These are phyloP conservation scores for Percopsis transmontana DNA, from an alignment of 2,113 vertebrate species.

Conservation along the genomic window DNA sequence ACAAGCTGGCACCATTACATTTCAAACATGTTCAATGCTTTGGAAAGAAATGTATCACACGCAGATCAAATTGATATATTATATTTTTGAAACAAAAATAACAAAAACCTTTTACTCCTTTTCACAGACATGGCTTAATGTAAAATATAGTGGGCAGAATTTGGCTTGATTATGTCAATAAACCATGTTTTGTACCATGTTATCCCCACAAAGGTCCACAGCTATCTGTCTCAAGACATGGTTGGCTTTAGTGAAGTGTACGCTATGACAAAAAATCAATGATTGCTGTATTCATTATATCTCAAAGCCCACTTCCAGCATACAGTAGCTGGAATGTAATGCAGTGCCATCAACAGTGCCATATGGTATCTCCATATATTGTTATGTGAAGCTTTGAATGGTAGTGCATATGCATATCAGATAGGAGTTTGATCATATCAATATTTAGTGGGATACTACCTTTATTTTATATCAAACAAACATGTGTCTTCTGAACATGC, in stretches of 20 bases:
- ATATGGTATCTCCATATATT: conserved; percentile 48
- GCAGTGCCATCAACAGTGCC: conserved; percentile 10
- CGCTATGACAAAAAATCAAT: conserved; percentile 34
- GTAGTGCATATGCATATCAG: too few relatives aligned
- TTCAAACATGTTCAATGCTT: conserved; percentile 24
- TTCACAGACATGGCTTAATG: too few relatives aligned
- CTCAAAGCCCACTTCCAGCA: conserved; percentile 5
- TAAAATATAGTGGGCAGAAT: conserved; percentile 4
- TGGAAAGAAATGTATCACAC: conserved; percentile 32
- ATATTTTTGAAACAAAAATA: too few relatives aligned
- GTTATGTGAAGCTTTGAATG: too few relatives aligned
- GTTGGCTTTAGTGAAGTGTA: conserved; percentile 19
- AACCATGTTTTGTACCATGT: conserved; percentile 21
- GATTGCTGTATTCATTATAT: not conserved
- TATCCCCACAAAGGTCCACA: conserved; percentile 23
- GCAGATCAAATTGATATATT: too few relatives aligned
- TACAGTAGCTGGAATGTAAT: not conserved
- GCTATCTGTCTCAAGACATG: not conserved
- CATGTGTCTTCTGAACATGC: too few relatives aligned
- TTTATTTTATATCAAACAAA: too few relatives aligned
- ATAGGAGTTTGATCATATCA: too few relatives aligned
- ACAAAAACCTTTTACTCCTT: too few relatives aligned
- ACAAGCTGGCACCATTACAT: conserved; percentile 8
- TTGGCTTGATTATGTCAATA: not conserved
- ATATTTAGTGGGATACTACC: too few relatives aligned